Base-by-base conservation (phyloP, 1,140 invertebrate genomes). In the Macrobrachium rosenbergii region DNA sequence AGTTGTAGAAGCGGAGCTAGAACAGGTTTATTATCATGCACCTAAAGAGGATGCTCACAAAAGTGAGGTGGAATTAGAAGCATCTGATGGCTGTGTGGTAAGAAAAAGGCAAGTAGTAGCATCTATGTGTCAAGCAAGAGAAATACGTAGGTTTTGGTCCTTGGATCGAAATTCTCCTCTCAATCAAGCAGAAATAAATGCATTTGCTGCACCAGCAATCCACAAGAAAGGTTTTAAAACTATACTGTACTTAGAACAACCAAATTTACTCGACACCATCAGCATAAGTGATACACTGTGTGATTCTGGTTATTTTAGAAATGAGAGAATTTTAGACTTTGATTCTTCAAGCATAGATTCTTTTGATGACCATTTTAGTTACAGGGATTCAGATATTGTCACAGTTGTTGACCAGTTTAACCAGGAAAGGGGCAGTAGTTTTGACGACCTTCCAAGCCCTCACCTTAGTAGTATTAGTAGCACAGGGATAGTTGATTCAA, bases 381-480 rank as follows among this genome's bases (percentile, higher is more conserved):
- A 82, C 28, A 81, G 23, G 21, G 86, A 82, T 52, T 88, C 86
- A 17, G 86, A 88, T 60, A 76, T 82, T 59, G 75, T 88, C 28
- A 82, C 86, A 64, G 80, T 88, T 64, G 80, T 88, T 78, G 86
- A 88, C 37, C 60, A 63, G 23, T 59, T 82, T 23, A 77, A 45
- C 60, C 73, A 58, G 21, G 86, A 82, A 21, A 67, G 60, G n/a
- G 64, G 43, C 21, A 81, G 86, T 67, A 87, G 85, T 58, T 82
- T 88, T 82, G 86, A 88, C n/a, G 86, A 88, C 60, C 86, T 88
- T 64, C 86, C 86, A 45, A 88, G 86, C 67, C 86, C 86, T 19
- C 79, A 88, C 43, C 72, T 88, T 11, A 88, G 86, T 76, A 88
- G 75, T 28, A 82, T 88, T 82, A 60, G 86, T 67, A 82, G 73